Percentiles rank a stretch among this genome's conserved stretches.
Conservation (phyloP, 2,888 invertebrate genomes). For the Ormyrus nitidulus region DNA sequence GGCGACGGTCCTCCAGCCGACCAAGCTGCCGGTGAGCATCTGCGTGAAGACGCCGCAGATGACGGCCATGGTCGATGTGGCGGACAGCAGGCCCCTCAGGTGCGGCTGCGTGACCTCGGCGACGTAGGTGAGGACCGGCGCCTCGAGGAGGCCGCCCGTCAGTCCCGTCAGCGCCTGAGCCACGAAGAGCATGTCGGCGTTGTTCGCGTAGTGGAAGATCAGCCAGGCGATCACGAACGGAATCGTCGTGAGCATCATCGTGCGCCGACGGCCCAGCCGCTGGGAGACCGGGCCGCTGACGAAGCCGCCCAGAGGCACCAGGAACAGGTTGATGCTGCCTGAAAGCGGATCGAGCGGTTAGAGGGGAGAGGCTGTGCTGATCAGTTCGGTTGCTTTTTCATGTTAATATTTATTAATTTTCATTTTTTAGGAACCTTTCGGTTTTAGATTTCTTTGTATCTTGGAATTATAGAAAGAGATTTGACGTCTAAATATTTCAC, state of each 20-base stretch:
- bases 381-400: too few relatives aligned
- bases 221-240: slow-evolving; percentile 88
- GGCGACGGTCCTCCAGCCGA: slow-evolving; percentile 85
- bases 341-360: slow-evolving; percentile 47
- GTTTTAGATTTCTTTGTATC: too few relatives aligned
- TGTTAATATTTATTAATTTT: too few relatives aligned
- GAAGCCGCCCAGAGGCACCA: slow-evolving; percentile 87
- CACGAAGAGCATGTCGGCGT: slow-evolving; percentile 81
- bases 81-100: slow-evolving; percentile 84
- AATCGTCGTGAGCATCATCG: slow-evolving; percentile 79
- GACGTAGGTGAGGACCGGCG: slow-evolving; percentile 89
- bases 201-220: slow-evolving; percentile 82
- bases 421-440: too few relatives aligned
- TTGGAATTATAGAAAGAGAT: too few relatives aligned
- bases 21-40: slow-evolving; percentile 83
- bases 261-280: slow-evolving; percentile 82
- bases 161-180: slow-evolving; percentile 85
- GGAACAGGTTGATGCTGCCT: slow-evolving; percentile 89
- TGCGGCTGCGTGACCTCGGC: slow-evolving; percentile 90
- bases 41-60: slow-evolving; percentile 86
- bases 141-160: slow-evolving; percentile 87
- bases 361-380: too few relatives aligned
- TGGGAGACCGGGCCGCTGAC: slow-evolving; percentile 85
- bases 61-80: slow-evolving; percentile 85
- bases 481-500: too few relatives aligned